Conservation (phyloP, 2,113 vertebrate species). For the Blennius ocellaris region DNA sequence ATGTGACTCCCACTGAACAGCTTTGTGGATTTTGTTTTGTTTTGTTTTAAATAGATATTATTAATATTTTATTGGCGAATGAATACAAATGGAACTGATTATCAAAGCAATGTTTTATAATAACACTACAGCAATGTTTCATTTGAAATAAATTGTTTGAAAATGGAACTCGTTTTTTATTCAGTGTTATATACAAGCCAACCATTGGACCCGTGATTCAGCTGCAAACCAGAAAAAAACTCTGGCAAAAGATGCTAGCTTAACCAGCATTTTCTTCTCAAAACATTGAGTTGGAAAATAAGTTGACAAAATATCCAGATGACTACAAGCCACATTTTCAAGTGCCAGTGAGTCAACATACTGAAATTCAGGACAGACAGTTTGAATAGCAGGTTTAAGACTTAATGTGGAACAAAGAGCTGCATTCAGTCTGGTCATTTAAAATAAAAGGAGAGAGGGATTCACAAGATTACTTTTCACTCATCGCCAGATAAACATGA, state of each 20-base stretch:
- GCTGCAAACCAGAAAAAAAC: not conserved
- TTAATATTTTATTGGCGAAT: no score
- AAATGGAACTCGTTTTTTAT: no score
- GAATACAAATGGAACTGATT: no score
- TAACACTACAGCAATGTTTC: no score
- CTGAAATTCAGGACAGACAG: not conserved
- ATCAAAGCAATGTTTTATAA: no score
- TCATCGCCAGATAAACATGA: not conserved
- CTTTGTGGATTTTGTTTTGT: no score
- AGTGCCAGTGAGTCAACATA: not conserved
- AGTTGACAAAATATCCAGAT: not conserved
- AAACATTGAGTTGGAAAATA: not conserved
- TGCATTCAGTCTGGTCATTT: not conserved
- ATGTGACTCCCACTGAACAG: no score
- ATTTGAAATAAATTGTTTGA: no score
- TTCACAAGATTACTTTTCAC: not conserved
- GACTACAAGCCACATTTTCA: no score
- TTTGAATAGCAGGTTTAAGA: not conserved
- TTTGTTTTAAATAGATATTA: no score
- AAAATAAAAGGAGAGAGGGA: not conserved
- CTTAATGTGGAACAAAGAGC: not conserved
- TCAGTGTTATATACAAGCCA: no score
- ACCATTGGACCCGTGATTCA: no score
- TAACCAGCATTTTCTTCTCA: not conserved
- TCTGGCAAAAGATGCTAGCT: not conserved